These are phyloP conservation scores for Sylvilagus floridanus DNA, from an alignment of 2,797 vertebrate genomes.

Conservation along the genomic window DNA sequence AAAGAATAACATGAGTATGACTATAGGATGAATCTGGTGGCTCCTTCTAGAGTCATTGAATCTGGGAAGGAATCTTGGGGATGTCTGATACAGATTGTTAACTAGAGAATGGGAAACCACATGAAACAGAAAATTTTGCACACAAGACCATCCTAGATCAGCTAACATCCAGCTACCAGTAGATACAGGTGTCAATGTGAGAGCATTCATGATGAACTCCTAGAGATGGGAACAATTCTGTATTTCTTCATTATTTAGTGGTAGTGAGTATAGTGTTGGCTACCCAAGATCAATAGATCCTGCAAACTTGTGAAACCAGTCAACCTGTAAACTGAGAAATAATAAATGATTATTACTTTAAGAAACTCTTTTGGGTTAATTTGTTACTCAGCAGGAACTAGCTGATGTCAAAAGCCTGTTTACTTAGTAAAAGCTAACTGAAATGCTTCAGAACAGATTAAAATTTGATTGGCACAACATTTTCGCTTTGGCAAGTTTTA, in stretches of 20 bases:
- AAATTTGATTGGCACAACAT: slow-evolving; percentile 11
- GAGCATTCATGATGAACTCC: neutral
- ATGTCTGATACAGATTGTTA: neutral
- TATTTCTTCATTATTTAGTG: slow-evolving; percentile 30
- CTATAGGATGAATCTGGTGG: neutral
- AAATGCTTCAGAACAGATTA: slow-evolving; percentile 34
- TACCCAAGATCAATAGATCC: neutral
- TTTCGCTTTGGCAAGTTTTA: neutral
- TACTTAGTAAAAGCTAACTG: neutral
- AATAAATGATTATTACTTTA: neutral
- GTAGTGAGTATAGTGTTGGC: neutral
- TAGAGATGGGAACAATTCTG: neutral
- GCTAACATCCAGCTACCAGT: neutral
- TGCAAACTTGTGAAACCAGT: neutral
- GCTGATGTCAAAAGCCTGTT: neutral
- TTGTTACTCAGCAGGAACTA: neutral
- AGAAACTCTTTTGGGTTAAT: neutral
- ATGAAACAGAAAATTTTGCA: neutral
- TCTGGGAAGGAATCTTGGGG: neutral
- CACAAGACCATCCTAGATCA: neutral
- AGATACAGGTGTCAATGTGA: neutral
- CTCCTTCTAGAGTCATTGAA: neutral
- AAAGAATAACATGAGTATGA: neutral
- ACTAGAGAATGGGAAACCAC: neutral
- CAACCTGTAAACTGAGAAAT: neutral